Base-by-base conservation (phyloP, 2,113 vertebrate species). In the Prunella fulvescens region DNA sequence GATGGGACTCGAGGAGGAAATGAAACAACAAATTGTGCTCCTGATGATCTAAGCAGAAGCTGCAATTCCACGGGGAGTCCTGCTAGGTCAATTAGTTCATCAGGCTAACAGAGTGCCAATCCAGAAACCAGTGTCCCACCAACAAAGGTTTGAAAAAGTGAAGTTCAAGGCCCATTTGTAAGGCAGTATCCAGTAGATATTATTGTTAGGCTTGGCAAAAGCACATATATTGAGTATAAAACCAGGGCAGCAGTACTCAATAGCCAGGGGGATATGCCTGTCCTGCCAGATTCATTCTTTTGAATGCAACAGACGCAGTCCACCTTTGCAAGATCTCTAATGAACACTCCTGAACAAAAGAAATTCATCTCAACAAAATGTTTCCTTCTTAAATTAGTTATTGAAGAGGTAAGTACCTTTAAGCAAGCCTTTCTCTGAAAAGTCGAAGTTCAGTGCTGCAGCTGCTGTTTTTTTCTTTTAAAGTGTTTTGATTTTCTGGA, bases 21-120 rank as follows among this genome's bases (percentile, higher is more conserved):
- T 98, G 97, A 98, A 97, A 97, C 97, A 98, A 97, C 97, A 98
- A 97, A 98, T 95, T 97, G 97, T 96, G 56, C 84, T 97, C 95
- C 91, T 97, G 97, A 98, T 97, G 97, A 97, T 97, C 97, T 96
- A 95, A 98, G 98, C 97, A 98, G 97, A 98, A 97, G 94, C 96
- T 89, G 90, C 92, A 87, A 65, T 97, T 95, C 98, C 88, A 51
- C 6, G 5, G 97, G 97, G 97, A 97, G 91, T 56, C 96, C 90
- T 81, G 94, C 87, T 94, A 98, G 97, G 97, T 98, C 97, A 98
- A 97, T 97, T 97, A 98, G 98, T 95, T 97, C 97, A 97, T 97
- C 96, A 80, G 88, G 92, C 81, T 91, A 92, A 96, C 73, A 96
- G 96, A 97, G 95, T 4, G 96, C 95, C 77, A 76, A 95, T 92